Percentiles rank a stretch among this genome's conserved stretches.
These are phyloP conservation scores for Cataglyphis hispanica DNA, from an alignment of 1,140 invertebrate genomes.

Conservation along the genomic window DNA sequence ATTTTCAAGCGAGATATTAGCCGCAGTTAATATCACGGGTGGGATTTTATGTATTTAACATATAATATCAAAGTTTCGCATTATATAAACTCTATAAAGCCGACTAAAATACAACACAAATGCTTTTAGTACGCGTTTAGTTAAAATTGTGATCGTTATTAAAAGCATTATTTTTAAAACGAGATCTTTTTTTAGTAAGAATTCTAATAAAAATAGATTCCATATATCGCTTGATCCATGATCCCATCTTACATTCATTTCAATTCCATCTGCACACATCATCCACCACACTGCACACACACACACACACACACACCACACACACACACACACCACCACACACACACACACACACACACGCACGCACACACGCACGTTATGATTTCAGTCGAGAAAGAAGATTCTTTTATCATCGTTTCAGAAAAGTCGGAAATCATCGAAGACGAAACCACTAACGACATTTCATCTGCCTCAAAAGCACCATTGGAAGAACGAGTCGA, in stretches of 20 bases:
- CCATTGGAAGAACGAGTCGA: background rate
- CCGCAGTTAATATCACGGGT: background rate
- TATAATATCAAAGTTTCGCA: conserved; percentile 44
- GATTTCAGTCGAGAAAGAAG: background rate
- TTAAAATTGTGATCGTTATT: conserved; percentile 15
- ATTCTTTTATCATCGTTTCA: background rate
- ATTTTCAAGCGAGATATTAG: background rate
- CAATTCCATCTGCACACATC: too few species aligned
- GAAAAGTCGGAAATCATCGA: background rate
- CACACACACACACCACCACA: too few species aligned
- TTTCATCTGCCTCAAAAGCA: background rate
- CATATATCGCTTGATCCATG: too few species aligned
- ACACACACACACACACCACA: too few species aligned
- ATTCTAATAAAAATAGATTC: background rate
- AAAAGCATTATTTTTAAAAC: background rate
- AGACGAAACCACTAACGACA: background rate
- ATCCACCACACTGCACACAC: too few species aligned
- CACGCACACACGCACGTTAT: too few species aligned
- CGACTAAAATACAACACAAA: conserved; percentile 48
- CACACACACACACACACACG: too few species aligned
- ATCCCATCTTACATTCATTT: too few species aligned
- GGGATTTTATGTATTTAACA: conserved; percentile 64
- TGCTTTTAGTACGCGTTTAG: background rate
- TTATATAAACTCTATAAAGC: conserved; percentile 1
- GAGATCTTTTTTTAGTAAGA: background rate